A percentile compares a stretch with the other conserved stretches of the same genome.
phyloP scores from a whole-genome alignment of 2,113 vertebrate species.

The Gopherus flavomarginatus region DNA sequence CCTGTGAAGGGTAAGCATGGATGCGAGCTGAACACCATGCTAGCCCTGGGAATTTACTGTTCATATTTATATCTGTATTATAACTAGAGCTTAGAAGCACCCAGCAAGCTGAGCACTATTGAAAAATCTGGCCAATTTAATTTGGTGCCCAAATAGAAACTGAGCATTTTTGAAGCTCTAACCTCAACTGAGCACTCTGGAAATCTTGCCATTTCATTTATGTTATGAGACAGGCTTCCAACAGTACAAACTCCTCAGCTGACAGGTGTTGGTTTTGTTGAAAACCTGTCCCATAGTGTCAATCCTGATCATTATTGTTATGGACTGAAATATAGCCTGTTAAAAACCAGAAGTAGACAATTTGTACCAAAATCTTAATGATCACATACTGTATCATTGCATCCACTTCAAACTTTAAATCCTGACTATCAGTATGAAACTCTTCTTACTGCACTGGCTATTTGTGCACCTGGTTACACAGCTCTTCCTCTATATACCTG shows the following conservation, averaged over 20 bases:
- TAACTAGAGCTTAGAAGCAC: not conserved
- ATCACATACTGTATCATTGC: not conserved
- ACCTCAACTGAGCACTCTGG: not conserved
- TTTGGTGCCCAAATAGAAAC: not conserved
- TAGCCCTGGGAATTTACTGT: not conserved
- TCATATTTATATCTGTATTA: not conserved
- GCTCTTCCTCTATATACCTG: not conserved
- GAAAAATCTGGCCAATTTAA: not conserved
- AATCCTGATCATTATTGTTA: not conserved
- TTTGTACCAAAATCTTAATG: not conserved
- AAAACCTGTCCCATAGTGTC: not conserved
- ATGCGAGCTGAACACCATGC: not conserved
- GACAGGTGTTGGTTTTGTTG: not conserved
- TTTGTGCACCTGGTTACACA: not conserved
- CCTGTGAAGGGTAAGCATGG: not conserved
- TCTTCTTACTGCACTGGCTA: not conserved
- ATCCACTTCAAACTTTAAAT: not conserved
- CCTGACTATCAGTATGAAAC: not conserved
- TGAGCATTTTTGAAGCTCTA: not conserved
- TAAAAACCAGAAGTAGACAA: not conserved
- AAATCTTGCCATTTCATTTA: not conserved
- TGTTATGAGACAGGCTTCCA: not conserved
- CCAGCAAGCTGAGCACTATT: not conserved
- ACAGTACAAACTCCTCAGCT: not conserved
- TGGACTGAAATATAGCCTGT: not conserved